These are phyloP conservation scores for Seriola rivoliana DNA, from an alignment of 2,113 vertebrate species.

Conservation along the genomic window DNA sequence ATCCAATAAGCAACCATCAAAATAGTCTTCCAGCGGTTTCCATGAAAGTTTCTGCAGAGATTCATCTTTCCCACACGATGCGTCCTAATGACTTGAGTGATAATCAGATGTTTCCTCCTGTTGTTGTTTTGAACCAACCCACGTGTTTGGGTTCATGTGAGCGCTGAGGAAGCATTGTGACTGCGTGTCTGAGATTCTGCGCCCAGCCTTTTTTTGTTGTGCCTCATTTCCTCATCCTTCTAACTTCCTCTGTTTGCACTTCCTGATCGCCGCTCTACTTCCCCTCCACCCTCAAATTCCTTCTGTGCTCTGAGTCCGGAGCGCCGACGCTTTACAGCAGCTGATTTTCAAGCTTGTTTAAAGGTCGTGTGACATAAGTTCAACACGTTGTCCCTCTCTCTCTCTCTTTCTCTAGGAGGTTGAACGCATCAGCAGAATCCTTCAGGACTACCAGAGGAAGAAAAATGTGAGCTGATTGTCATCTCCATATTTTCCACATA, in stretches of 20 bases:
- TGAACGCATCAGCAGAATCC: conserved; percentile 91
- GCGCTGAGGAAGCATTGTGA: neutral
- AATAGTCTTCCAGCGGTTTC: too few species aligned
- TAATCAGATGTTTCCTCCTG: too few species aligned
- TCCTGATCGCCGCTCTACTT: conserved; percentile 56
- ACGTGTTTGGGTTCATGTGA: neutral
- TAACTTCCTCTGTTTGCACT: conserved; percentile 53
- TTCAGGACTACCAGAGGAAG: conserved; percentile 94
- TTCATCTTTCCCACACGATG: too few species aligned
- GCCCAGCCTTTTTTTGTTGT: conserved; percentile 22
- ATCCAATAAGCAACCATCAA: too few species aligned
- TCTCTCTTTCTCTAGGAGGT: conserved; percentile 86
- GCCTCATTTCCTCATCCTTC: conserved; percentile 41
- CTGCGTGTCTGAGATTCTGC: too few species aligned
- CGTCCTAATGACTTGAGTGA: too few species aligned
- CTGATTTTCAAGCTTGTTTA: neutral
- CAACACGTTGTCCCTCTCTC: neutral
- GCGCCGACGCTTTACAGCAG: neutral
- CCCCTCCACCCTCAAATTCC: conserved; percentile 58
- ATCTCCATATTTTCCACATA: neutral
- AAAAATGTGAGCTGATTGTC: conserved; percentile 89
- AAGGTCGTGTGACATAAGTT: neutral
- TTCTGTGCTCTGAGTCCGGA: neutral
- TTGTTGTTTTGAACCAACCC: too few species aligned
- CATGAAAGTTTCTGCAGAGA: too few species aligned